Base-by-base conservation (phyloP, 2,888 invertebrate genomes). In the Nasonia oneida region DNA sequence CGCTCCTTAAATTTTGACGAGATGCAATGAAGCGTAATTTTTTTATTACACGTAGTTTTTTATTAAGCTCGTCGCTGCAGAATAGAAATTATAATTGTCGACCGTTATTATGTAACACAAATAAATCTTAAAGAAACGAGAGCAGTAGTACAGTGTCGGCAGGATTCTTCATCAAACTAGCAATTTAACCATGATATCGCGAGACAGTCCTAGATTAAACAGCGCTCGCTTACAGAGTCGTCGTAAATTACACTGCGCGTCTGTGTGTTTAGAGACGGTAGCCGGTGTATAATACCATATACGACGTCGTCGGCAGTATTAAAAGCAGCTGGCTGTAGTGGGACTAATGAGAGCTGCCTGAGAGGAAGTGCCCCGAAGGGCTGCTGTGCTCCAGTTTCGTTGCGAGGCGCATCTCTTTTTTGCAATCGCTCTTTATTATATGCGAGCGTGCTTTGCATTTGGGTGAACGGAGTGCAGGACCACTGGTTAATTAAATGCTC, bases 181-280 rank as follows among this genome's bases (percentile, higher is more conserved):
- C 64, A n/a, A 23, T 23, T 64, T 23, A 23, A 8, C 23, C 29
- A 23, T 64, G 64, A 23, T 64, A 64, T 23, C 64, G 23, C 64
- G 23, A 67, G 57, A 57, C 57, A 18, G 57, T 57, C 57, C 57
- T 57, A 15, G 53, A 53, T 53, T 53, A 10, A 57, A 15, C 57
- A 57, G n/a, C 3, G 57, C 57, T 57, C n/a, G 15, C 67, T 67
- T 8, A n/a, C 33, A 67, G 3, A 67, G 67, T 15, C 61, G 61
- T 61, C 67, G 67, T 67, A 67, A 67, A 67, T 67, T 67, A 67
- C 67, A 67, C 29, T 67, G 67, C 23, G 64, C 64, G 14, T 33
- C 14, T 15, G 33, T 67, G 67, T 67, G 33, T 33, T 29, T 67
- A 33, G 2, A 29, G 29, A 67, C 18, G 3, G 6, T 67, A 67